Evolutionary conservation across 2,797 vertebrate species (phyloP), one percentile per base, ranked within the genome.

Genomic region (Paedocypris micromegethes): DNA sequence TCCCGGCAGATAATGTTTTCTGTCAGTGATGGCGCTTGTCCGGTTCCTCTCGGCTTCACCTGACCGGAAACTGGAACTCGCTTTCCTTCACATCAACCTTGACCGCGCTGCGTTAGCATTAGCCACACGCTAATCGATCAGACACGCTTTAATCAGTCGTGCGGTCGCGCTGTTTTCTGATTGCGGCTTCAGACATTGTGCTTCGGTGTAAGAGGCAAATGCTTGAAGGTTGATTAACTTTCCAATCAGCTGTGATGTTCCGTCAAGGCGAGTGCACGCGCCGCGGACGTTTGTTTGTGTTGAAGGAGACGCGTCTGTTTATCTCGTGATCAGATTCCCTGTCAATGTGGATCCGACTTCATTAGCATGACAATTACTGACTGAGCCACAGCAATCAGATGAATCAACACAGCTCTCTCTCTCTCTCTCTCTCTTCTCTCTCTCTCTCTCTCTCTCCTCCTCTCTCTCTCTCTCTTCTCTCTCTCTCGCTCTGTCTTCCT

Each of bases 141-240:
- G 60, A 49, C 59, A 55, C 60, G 57, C 51, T 66, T 65, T 72
- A 67, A 75, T 75, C 72, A 43, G 69, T 59, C 68, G 59, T 71
- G 64, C 49, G 49, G 60, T 66, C 74, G 64, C 50, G 60, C 65
- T 38, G 65, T 72, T 72, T 64, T 68, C 74, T 72, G 65, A 75
- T 72, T 41, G 60, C 65, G 54, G 40, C 49, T 68, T 58, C 42
- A 64, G 5, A 4, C 58, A 43, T 68, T 72, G 64, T 67, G 9
- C 9, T 50, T 70, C 55, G 47, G 50, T 49, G 44, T 44, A 49
- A 55, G 62, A 72, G n/a, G 56, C 47, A 48, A 51, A 52, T 64
- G 63, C 56, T 59, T 75, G 74, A 71, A 75, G 74, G 70, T 72
- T 67, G 74, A 75, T 75, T 72, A 68, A 58, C 41, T 72, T 65